Evolutionary conservation across 2,888 invertebrate genomes (phyloP), one percentile per base, ranked within the genome.

Genomic region (Stegana nigrithorax): DNA sequence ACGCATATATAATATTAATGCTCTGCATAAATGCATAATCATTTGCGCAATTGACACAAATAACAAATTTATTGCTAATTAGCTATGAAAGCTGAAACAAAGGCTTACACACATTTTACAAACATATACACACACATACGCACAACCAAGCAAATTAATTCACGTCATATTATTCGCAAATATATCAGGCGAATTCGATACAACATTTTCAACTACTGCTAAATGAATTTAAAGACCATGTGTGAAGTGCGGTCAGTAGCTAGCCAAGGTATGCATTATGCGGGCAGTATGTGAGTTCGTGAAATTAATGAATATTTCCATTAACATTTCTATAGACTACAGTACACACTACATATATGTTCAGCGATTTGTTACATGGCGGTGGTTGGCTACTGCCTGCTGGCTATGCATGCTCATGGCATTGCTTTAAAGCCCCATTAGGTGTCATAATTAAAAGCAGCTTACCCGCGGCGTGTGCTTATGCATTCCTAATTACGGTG

Each of bases 371-470:
- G n/a, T n/a, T n/a, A n/a, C n/a, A n/a, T n/a, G n/a, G n/a, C n/a
- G n/a, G n/a, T n/a, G n/a, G n/a, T n/a, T n/a, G n/a, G n/a, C n/a
- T n/a, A n/a, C n/a, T n/a, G n/a, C n/a, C n/a, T n/a, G n/a, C n/a
- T n/a, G n/a, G n/a, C n/a, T n/a, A n/a, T n/a, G n/a, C n/a, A n/a
- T n/a, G n/a, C n/a, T n/a, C n/a, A n/a, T n/a, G n/a, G n/a, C n/a
- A n/a, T n/a, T n/a, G n/a, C n/a, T n/a, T n/a, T n/a, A n/a, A n/a
- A n/a, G 60, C 63, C 64, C 65, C 66, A 72, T 72, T 74, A 68
- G 75, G 73, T 68, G 68, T 78, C 75, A 77, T 76, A 76, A 76
- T 76, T 80, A 76, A 76, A 80, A 80, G 81, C 80, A 74, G 81
- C 81, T 76, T 76, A 80, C 74, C 81, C 36, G 36, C n/a, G n/a